Evolutionary conservation across 2,888 invertebrate genomes (phyloP).

Genomic region (Acanthoscelides obtectus): DNA sequence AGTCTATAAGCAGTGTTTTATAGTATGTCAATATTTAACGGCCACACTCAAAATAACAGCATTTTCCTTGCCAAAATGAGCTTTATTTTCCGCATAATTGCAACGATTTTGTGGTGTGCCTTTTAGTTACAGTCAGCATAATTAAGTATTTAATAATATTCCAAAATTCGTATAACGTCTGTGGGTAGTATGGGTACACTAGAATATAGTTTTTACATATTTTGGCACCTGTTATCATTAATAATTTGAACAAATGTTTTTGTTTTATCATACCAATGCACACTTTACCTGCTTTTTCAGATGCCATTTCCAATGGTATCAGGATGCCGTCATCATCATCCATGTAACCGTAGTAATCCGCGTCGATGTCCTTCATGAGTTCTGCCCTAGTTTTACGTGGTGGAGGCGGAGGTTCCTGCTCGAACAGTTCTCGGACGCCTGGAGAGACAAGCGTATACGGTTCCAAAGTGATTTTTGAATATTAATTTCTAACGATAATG

Average conservation of each 20-base stretch:
- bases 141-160: no score
- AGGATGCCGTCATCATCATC: conserved; percentile 98
- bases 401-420: conserved; percentile 88
- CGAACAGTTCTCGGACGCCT: conserved; percentile 95
- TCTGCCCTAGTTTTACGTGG: conserved; percentile 91
- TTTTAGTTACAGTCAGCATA: no score
- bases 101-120: no score
- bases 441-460: neutral
- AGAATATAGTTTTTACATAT: no score
- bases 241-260: conserved; percentile 44
- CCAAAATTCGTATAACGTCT: no score
- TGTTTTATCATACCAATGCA: neutral
- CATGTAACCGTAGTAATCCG: conserved; percentile 97
- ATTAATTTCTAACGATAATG: neutral
- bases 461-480: neutral
- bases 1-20: no score
- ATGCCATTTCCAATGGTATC: conserved; percentile 77
- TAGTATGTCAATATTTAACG: no score
- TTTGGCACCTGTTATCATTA: no score
- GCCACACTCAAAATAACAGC: no score
- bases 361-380: conserved; percentile 96
- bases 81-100: no score
- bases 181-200: no score
- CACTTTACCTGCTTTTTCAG: conserved; percentile 64
- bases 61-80: no score